Conservation (phyloP, 2,797 vertebrate genomes). For the Melopsittacus undulatus region DNA sequence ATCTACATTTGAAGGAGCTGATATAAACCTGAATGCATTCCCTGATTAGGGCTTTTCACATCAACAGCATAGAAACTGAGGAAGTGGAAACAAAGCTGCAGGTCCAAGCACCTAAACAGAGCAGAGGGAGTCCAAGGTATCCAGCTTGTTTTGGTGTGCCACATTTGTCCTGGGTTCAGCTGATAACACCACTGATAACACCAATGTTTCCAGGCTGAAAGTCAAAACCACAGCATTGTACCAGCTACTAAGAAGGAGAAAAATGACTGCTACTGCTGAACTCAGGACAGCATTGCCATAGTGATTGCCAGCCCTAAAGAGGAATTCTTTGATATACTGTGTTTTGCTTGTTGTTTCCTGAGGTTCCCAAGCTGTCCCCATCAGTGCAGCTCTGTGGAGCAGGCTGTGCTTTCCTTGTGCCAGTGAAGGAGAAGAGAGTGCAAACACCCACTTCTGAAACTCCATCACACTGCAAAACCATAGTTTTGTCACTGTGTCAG, state of each 20-base stretch:
- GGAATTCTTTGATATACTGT: neutral
- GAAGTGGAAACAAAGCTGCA: neutral
- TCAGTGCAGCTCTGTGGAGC: neutral
- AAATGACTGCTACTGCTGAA: too few species aligned
- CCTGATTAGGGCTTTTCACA: neutral
- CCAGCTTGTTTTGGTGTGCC: neutral
- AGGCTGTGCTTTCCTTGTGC: neutral
- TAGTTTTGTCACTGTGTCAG: neutral
- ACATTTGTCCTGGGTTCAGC: neutral
- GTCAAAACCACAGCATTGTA: too few species aligned
- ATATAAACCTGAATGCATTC: neutral
- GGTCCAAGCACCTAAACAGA: neutral
- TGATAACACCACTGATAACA: too few species aligned
- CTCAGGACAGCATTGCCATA: too few species aligned
- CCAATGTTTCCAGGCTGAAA: too few species aligned
- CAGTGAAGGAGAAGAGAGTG: neutral
- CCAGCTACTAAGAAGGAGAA: too few species aligned
- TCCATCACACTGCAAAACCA: neutral
- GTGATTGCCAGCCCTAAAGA: neutral
- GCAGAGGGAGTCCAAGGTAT: neutral
- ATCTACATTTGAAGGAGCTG: neutral
- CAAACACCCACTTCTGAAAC: neutral
- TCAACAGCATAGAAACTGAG: neutral
- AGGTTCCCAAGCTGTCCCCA: neutral
- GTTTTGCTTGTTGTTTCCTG: rapidly evolving